Conservation (phyloP, 2,888 invertebrate species). For the Dorcus hopei region DNA sequence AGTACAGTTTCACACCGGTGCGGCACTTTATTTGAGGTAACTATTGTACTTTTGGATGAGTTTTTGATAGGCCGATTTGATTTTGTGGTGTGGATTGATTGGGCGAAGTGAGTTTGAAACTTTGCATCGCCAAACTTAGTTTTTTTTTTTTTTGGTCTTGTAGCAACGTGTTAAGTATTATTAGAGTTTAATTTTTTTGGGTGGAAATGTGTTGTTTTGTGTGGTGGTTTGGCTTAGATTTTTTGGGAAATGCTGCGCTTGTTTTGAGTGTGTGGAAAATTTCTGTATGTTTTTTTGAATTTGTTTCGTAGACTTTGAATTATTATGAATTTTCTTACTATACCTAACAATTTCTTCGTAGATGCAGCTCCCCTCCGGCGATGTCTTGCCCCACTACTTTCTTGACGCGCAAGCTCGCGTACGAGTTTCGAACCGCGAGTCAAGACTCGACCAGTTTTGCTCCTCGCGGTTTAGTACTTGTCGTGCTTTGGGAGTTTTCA, state of each 20-base stretch:
- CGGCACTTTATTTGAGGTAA: no score
- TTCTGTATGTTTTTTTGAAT: background rate
- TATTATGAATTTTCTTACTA: conserved; percentile 15
- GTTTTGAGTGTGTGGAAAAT: no score
- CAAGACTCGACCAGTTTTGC: conserved; percentile 25
- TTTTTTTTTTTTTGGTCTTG: background rate
- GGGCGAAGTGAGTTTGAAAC: background rate
- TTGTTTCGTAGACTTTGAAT: background rate
- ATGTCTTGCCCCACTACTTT: conserved; percentile 41
- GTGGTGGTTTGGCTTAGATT: no score
- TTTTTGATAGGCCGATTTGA: background rate
- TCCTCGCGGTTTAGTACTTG: conserved; percentile 29
- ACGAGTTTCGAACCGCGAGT: conserved; percentile 24
- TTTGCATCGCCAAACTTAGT: background rate
- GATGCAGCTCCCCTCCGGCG: conserved; percentile 35
- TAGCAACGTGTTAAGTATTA: background rate
- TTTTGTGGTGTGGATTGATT: background rate
- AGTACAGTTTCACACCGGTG: no score
- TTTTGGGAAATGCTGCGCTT: no score
- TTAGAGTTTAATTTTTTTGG: background rate
- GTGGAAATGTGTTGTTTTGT: background rate
- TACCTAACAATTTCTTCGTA: conserved; percentile 35
- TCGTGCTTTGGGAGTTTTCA: conserved; percentile 26
- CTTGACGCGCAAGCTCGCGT: conserved; percentile 43
- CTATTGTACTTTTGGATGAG: background rate